Evolutionary conservation across 2,888 invertebrate species (phyloP), one percentile per base, ranked within the genome.

Genomic region (Atherix ibis): DNA sequence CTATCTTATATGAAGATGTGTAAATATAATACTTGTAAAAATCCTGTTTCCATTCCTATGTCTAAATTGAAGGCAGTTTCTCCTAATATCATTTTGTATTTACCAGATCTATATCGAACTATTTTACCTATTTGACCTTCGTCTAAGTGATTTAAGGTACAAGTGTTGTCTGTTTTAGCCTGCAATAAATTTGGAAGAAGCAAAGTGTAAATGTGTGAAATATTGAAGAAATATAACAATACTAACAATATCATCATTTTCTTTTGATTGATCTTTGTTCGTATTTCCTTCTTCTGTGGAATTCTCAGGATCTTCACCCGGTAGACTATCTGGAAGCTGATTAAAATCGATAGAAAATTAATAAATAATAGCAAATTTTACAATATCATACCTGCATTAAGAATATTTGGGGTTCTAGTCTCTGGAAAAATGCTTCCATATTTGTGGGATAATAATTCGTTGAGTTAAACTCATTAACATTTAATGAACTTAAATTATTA

Each of bases 111-210:
- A 45, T 68, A 71, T 12, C 71, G 62, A 24, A 65, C 48, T 39
- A 73, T 51, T 44, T 67, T 70, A 0, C 73, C 73, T 19, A 73
- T 64, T 41, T 64, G 64, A 1, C 73, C 73, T 42, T 73, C 73
- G 40, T 68, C 67, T 43, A 72, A 42, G 34, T 65, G 63, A 1
- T 36, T 31, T 31, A 36, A 13, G 22, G 31, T 8, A 24, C 32
- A 30, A 30, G n/a, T 9, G 31, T 27, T 19, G 14, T 12, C n/a
- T n/a, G n/a, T 34, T 31, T 8, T 10, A 22, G 10, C 10, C 22
- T 22, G 22, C 10, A 22, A 22, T 8, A 22, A 10, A 22, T 22
- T 8, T 10, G 22, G n/a, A n/a, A n/a, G n/a, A n/a, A n/a, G n/a
- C n/a, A n/a, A n/a, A n/a, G n/a, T n/a, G n/a, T n/a, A n/a, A n/a